Percentiles rank a stretch among this genome's conserved stretches.
Evolutionary conservation across 2,113 vertebrate species (phyloP).

Genomic region (Leptodactylus fuscus): DNA sequence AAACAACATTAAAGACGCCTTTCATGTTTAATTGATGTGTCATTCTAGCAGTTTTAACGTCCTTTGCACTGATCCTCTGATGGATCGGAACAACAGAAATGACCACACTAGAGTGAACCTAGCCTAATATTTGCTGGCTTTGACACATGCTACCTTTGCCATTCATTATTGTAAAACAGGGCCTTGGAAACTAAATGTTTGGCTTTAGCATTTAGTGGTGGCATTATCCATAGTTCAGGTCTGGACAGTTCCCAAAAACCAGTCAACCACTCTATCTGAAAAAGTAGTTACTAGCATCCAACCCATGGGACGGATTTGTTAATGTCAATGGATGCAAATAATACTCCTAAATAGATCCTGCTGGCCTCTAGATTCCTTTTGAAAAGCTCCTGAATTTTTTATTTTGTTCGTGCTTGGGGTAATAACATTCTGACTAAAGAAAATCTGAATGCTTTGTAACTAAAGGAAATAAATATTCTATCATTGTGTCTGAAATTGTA

Average conservation of each 20-base stretch:
- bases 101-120: no score
- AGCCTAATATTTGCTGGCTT: no score
- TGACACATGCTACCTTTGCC: no score
- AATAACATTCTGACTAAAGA: not conserved
- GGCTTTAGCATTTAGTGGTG: not conserved
- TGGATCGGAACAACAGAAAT: no score
- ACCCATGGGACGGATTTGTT: not conserved
- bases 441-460: not conserved
- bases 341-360: not conserved
- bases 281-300: not conserved
- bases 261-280: not conserved
- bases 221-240: not conserved
- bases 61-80: no score
- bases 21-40: no score
- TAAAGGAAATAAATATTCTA: not conserved
- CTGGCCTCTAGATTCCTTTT: not conserved
- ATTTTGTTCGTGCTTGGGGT: not conserved
- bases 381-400: not conserved
- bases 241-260: not conserved
- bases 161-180: not conserved
- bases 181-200: not conserved
- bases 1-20: no score
- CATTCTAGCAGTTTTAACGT: no score
- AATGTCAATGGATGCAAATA: not conserved
- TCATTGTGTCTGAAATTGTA: not conserved